These are phyloP conservation scores for Arctia plantaginis DNA, from an alignment of 2,888 invertebrate species.

Conservation along the genomic window DNA sequence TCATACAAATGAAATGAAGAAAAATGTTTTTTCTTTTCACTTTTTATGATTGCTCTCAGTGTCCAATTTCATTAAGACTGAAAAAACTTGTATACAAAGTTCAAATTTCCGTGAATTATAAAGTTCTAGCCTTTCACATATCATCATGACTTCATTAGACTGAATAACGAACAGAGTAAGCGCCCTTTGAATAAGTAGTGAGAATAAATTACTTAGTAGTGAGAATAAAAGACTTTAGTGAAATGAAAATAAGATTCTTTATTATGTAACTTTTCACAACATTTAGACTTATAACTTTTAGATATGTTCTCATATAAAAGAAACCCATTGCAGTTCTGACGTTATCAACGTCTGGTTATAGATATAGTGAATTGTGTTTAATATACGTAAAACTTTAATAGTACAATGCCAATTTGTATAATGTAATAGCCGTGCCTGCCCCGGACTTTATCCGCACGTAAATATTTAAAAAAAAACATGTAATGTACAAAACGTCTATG, in stretches of 20 bases:
- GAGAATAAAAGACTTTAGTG: not conserved
- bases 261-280: not conserved
- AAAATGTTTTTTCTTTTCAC: constrained; percentile 38
- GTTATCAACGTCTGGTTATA: not conserved
- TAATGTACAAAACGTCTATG: not conserved
- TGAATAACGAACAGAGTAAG: not conserved
- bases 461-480: not conserved
- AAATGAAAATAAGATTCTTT: not conserved
- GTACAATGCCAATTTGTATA: too few relatives aligned
- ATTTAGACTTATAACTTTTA: not conserved
- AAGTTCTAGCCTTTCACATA: not conserved
- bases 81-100: constrained; percentile 23
- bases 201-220: too few relatives aligned
- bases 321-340: not conserved
- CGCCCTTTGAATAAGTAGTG: not conserved
- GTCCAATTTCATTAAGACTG: constrained; percentile 43
- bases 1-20: constrained; percentile 31
- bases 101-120: constrained; percentile 5
- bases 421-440: too few relatives aligned
- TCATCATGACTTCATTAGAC: not conserved
- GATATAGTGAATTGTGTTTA: not conserved
- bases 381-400: too few relatives aligned
- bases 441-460: too few relatives aligned
- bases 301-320: not conserved
- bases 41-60: constrained; percentile 40